These are phyloP conservation scores for Eulemur macaco DNA, from an alignment of 2,113 vertebrate species.

Conservation along the genomic window DNA sequence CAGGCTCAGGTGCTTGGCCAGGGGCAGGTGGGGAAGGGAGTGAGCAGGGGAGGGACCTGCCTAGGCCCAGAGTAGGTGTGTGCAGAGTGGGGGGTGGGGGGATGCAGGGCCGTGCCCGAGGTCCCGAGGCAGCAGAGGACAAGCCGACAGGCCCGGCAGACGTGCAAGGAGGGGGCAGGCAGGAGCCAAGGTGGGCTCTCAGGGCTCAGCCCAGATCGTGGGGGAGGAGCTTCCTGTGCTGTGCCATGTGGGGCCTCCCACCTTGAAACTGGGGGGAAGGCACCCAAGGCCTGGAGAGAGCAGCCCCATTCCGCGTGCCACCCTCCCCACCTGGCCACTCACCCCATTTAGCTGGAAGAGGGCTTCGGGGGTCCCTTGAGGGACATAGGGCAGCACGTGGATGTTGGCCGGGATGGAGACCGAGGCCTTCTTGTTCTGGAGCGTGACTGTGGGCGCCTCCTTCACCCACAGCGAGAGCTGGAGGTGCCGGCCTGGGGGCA, in stretches of 20 bases:
- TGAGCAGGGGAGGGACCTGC: background rate
- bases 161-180: background rate
- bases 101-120: background rate
- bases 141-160: too few relatives aligned
- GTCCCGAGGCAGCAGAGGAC: background rate
- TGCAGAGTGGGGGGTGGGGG: background rate
- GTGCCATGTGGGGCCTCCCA: fast-evolving
- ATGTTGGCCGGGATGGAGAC: constrained; percentile 65
- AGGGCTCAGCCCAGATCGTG: background rate
- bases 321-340: background rate
- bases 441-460: fast-evolving
- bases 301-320: background rate
- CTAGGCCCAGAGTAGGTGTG: background rate
- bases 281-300: background rate
- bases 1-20: background rate
- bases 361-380: background rate
- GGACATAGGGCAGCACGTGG: fast-evolving
- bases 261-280: background rate
- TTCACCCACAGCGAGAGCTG: constrained; percentile 71
- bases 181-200: fast-evolving
- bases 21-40: background rate
- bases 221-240: background rate
- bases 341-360: constrained; percentile 76
- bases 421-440: constrained; percentile 52
- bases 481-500: constrained; percentile 48